phyloP scores from a whole-genome alignment of 2,797 vertebrate species.

The Enteromius mattozi region DNA sequence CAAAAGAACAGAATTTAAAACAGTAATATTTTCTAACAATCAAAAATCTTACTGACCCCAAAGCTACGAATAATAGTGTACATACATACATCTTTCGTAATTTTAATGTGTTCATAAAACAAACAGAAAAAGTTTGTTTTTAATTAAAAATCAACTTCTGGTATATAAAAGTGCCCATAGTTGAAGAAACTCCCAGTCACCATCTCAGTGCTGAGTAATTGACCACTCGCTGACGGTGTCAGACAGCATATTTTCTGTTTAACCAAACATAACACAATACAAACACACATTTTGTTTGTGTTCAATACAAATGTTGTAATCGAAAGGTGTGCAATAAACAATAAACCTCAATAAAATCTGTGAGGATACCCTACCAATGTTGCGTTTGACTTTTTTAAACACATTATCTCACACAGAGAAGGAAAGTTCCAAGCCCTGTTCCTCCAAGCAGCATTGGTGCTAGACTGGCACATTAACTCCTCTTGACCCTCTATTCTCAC shows the following conservation, averaged over 20 bases:
- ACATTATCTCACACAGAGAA: constrained; percentile 10
- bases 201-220: constrained; percentile 7
- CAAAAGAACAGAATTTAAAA: neutral
- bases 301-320: constrained; percentile 24
- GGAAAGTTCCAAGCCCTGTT: constrained; percentile 42
- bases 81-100: neutral
- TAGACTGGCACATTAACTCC: constrained; percentile 84
- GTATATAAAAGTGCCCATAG: neutral
- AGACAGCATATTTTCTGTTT: constrained; percentile 5
- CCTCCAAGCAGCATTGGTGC: constrained; percentile 73
- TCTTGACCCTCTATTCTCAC: constrained; percentile 86
- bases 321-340: constrained; percentile 15
- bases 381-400: neutral
- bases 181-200: neutral
- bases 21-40: neutral
- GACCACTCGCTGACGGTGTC: constrained; percentile 11
- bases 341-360: neutral
- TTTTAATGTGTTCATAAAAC: neutral
- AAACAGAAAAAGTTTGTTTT: neutral
- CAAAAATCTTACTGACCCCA: neutral
- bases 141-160: neutral
- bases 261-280: neutral
- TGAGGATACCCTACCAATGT: neutral
- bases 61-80: neutral
- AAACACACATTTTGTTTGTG: neutral